Base-by-base conservation (phyloP, 2,797 vertebrate genomes). In the Typhlichthys subterraneus region DNA sequence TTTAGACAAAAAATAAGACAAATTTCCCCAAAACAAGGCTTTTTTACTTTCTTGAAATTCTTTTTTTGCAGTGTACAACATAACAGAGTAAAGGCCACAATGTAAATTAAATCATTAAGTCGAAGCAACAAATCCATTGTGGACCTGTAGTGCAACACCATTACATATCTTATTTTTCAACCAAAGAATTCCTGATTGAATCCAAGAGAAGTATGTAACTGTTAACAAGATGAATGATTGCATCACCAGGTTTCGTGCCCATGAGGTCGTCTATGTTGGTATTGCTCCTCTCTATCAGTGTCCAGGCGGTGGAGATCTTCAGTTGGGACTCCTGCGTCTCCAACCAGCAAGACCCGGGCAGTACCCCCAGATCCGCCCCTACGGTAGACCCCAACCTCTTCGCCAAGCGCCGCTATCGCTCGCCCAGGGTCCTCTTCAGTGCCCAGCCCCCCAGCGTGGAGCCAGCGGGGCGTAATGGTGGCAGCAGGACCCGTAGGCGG, bases 211-310 rank as follows among this genome's bases (percentile, higher is more conserved):
- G 38, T 42, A 9, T 42, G 38, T 42, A 42, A 8, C 38, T 42
- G 38, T 42, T 42, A 42, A 42, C 38, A 42, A 42, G 7, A 42
- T 42, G 38, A 42, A 42, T 61, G 0, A 17, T 67, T 51, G 13
- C 62, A 9, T 45, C 56, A 12, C 55, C 73, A 91, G 90, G 86
- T 87, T 31, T 73, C 70, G 79, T 92, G 94, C 92, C 94, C 95
- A 95, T 96, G 96, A 94, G 93, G 93, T 96, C 93, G 92, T 95
- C 95, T 88, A 92, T 93, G 95, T 94, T 98, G 93, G 92, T 93
- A 88, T 92, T 95, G 93, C 91, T 95, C 85, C 94, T 96, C 91
- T 66, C 97, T 92, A 93, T 97, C 90, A 94, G 94, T 91, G 93
- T 88, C 91, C 94, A 93, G 92, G 95, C 94, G 82, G 93, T 92